These are phyloP conservation scores for Saguinus midas DNA, from an alignment of 2,113 vertebrate genomes.

Conservation along the genomic window DNA sequence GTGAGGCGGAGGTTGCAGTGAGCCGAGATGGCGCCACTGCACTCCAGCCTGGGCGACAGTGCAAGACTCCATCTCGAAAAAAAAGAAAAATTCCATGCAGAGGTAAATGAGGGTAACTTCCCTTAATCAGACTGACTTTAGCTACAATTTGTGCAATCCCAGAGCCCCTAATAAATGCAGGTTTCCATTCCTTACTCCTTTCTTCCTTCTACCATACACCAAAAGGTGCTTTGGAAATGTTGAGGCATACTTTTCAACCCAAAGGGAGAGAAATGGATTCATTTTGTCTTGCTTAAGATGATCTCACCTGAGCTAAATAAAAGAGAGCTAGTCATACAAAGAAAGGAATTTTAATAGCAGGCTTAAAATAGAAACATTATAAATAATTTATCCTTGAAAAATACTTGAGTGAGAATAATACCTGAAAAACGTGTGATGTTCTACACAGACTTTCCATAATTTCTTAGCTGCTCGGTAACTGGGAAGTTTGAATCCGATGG, in stretches of 20 bases:
- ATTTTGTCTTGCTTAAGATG: slow-evolving; percentile 47
- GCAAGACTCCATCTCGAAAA: no score
- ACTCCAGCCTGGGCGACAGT: no score
- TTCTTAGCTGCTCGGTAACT: slow-evolving; percentile 98
- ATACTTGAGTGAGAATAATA: slow-evolving; percentile 76
- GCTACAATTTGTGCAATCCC: not conserved
- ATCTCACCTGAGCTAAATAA: slow-evolving; percentile 44
- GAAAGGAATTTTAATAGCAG: slow-evolving; percentile 56
- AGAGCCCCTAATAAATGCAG: not conserved
- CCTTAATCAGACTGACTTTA: not conserved
- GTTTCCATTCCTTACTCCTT: not conserved
- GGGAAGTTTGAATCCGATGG: slow-evolving; percentile 98
- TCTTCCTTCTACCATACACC: not conserved
- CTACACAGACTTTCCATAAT: slow-evolving; percentile 99
- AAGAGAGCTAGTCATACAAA: slow-evolving; percentile 40
- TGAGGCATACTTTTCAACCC: not conserved
- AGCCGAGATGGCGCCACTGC: no score
- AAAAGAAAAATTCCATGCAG: not conserved
- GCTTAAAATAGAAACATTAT: slow-evolving; percentile 61
- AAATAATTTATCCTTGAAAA: slow-evolving; percentile 52
- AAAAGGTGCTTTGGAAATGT: not conserved
- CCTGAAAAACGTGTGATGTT: slow-evolving; percentile 99
- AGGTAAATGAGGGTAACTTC: not conserved
- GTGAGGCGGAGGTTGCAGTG: no score
- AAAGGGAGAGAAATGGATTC: not conserved